Base-by-base conservation (phyloP, 2,888 invertebrate genomes). In the Leptinotarsa tumamoca region DNA sequence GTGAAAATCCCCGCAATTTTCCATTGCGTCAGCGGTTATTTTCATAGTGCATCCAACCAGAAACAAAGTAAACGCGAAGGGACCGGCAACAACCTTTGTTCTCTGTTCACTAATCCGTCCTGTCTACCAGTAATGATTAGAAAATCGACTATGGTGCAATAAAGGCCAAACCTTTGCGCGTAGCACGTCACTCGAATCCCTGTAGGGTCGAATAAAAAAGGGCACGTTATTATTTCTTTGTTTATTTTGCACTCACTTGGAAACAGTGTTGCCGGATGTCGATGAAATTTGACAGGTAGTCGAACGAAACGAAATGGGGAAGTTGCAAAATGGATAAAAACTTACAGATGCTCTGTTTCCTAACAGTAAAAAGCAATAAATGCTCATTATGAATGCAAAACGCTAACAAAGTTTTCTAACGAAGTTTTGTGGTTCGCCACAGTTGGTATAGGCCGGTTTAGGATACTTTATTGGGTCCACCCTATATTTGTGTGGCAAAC, bases 1-100 rank as follows among this genome's bases (percentile, higher is more conserved):
- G n/a, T 15, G 63, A 63, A n/a, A 63, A 63, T 63, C 33, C 17
- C 63, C 17, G 7, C 14, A 63, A 63, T 63, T 63, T 63, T n/a
- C 63, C 43, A 63, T n/a, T 43, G 63, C 63, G 63, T 43, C 63
- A 63, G 63, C 33, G 10, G 63, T 13, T 63, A 33, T 33, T 33
- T 63, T n/a, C 7, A 63, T 63, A 58, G 23, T 15, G 58, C 58
- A 58, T 4, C 63, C n/a, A 63, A 43, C 10, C 63, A 33, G 43
- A 63, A 63, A 63, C 63, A 63, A 63, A 63, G n/a, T 33, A 63
- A 63, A n/a, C 3, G 63, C 33, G 43, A 63, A 63, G 63, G 63
- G 63, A 27, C 33, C 5, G 43, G n/a, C 63, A 63, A 7, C 63
- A 4, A 63, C 63, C 63, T 63, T 63, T 63, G 63, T 63, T 63